Evolutionary conservation across 2,888 invertebrate genomes (phyloP).

Genomic region (Dolichopus griseipennis): DNA sequence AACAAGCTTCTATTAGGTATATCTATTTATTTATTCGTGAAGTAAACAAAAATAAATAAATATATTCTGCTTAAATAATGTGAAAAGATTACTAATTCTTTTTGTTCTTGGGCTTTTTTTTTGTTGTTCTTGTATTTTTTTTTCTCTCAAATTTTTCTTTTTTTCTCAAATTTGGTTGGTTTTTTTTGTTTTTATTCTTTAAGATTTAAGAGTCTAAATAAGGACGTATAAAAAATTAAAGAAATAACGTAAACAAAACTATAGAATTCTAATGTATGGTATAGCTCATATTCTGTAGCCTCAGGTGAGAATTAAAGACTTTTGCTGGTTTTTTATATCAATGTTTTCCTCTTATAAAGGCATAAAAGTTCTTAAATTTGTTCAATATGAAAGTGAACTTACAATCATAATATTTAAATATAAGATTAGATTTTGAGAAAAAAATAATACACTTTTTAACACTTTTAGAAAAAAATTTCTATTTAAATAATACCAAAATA

Average conservation of each 20-base stretch:
- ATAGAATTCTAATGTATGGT: neutral
- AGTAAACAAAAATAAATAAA: neutral
- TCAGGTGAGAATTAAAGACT: neutral
- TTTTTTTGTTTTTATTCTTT: neutral
- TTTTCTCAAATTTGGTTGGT: neutral
- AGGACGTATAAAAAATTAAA: neutral
- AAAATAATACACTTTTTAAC: no score
- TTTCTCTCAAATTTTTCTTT: neutral
- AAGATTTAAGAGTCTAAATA: neutral
- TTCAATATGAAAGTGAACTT: no score
- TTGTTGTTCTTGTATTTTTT: no score
- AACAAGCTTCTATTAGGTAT: neutral
- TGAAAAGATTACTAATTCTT: neutral
- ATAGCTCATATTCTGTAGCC: neutral
- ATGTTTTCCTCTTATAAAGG: no score
- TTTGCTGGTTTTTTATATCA: neutral
- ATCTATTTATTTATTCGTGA: neutral
- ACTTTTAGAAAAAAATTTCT: no score
- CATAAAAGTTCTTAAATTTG: no score
- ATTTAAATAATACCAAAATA: no score
- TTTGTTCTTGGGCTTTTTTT: neutral
- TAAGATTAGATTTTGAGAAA: no score
- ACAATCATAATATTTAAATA: no score
- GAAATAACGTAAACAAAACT: neutral
- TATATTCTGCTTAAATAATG: neutral